Percentiles rank a stretch among this genome's conserved stretches.
Conservation (phyloP, 2,113 vertebrate species). For the Indicator maculatus region DNA sequence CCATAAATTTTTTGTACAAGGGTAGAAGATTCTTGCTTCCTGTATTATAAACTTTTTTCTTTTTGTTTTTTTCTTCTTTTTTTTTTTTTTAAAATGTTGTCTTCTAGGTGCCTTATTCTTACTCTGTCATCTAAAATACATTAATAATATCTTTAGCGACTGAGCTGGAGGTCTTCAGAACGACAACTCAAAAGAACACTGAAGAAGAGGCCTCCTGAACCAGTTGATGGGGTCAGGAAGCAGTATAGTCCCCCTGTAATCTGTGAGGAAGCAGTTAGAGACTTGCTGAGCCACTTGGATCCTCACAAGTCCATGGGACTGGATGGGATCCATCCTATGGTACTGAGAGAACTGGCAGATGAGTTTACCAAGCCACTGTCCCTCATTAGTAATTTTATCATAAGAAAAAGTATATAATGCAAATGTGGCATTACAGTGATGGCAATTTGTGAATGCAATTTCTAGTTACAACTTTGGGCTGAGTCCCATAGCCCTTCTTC, state of each 20-base stretch:
- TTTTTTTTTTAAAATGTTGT: not conserved
- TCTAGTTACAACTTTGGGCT: not conserved
- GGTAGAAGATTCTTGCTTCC: not conserved
- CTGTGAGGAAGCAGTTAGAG: no score
- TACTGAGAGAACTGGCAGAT: no score
- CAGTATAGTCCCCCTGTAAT: no score
- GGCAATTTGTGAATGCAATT: not conserved
- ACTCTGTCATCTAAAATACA: not conserved
- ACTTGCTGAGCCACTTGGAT: no score
- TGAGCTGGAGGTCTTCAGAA: no score
- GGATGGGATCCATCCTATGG: no score
- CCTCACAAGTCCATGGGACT: no score
- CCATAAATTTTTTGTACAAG: not conserved
- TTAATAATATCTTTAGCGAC: not conserved
- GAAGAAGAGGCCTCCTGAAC: no score
- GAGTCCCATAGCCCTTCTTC: not conserved
- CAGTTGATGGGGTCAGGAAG: no score
- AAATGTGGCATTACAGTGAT: not conserved
- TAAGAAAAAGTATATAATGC: not conserved
- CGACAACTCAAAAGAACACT: no score
- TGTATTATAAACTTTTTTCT: not conserved
- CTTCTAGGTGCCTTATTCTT: not conserved
- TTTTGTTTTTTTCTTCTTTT: not conserved
- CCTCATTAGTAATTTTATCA: not conserved
- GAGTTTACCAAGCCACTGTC: no score